phyloP scores from a whole-genome alignment of 2,113 vertebrate genomes.

The Dipodomys spectabilis region DNA sequence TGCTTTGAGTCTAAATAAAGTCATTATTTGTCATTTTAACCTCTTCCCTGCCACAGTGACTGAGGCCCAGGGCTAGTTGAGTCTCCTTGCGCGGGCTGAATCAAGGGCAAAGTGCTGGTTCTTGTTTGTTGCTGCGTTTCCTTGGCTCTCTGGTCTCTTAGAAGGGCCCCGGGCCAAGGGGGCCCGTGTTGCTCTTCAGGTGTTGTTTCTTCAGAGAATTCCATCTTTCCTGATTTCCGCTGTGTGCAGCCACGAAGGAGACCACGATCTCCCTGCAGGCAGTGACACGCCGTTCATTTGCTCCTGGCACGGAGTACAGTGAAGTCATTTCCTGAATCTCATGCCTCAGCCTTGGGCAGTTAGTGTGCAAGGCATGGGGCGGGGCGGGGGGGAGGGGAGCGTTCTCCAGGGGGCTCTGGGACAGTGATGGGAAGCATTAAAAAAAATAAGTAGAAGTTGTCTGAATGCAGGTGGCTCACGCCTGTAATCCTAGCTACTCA shows the following conservation, averaged over 20 bases:
- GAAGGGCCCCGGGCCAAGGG: not conserved
- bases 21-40: conserved; percentile 78
- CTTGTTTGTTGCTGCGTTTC: not conserved
- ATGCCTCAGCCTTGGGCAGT: not conserved
- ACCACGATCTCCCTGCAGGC: rapidly evolving
- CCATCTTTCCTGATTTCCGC: rapidly evolving
- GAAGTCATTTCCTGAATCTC: not conserved
- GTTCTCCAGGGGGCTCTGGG: rapidly evolving
- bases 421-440: not conserved
- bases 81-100: rapidly evolving
- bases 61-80: rapidly evolving
- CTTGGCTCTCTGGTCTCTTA: rapidly evolving
- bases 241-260: not conserved
- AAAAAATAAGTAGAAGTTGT: too few species aligned
- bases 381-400: too few species aligned
- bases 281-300: rapidly evolving
- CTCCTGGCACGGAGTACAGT: not conserved
- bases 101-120: not conserved
- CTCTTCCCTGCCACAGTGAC: conserved; percentile 53
- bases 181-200: not conserved
- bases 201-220: not conserved
- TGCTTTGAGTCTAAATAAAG: conserved; percentile 79
- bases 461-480: too few species aligned
- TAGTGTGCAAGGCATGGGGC: not conserved
- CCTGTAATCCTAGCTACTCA: too few species aligned